Evolutionary conservation across 2,888 invertebrate genomes (phyloP), one percentile per base, ranked within the genome.

Genomic region (Mesopsocus fuscifrons): DNA sequence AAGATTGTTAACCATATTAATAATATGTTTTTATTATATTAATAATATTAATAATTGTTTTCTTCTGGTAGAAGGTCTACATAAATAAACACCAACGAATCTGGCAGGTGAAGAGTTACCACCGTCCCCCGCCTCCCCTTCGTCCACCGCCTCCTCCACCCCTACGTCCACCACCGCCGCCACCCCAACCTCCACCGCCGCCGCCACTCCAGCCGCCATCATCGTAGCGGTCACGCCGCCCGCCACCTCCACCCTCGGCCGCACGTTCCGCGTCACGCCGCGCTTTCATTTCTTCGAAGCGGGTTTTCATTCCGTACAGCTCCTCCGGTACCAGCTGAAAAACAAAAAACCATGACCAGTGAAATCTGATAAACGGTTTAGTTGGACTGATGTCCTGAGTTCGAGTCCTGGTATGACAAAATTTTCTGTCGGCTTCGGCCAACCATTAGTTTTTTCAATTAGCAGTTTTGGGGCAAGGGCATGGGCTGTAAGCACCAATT

Each of bases 241-340:
- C 51, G 1, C 63, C 54, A 2, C 64, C 58, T 1, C 61, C 50
- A 0, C 65, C 56, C 1, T 62, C 57, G 0, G 62, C 57, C 1
- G 66, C 64, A 9, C 65, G 65, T 45, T 73, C 74, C 9, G 61
- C 61, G 0, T 70, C 70, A 38, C 67, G 65, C 41, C 70, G 69
- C 43, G 74, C 63, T 51, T 76, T 77, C 75, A 74, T 76, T 1
- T 68, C 71, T 18, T 70, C 67, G 57, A 72, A 81, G 21, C 88
- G 68, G 16, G 72, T 63, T 1, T 83, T 75, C 89, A 91, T 89
- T 15, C 68, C 59, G 22, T 69, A 62, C 32, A 91, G 59, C 51
- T 83, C 78, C 9, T 72, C 66, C 1, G 88, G 88, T 9, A 91
- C 73, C 52, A 76, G 74, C 68, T 88, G 50, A 20, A 52, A 50